Conservation (phyloP, 2,797 vertebrate species). For the Leontocebus nigricollis region DNA sequence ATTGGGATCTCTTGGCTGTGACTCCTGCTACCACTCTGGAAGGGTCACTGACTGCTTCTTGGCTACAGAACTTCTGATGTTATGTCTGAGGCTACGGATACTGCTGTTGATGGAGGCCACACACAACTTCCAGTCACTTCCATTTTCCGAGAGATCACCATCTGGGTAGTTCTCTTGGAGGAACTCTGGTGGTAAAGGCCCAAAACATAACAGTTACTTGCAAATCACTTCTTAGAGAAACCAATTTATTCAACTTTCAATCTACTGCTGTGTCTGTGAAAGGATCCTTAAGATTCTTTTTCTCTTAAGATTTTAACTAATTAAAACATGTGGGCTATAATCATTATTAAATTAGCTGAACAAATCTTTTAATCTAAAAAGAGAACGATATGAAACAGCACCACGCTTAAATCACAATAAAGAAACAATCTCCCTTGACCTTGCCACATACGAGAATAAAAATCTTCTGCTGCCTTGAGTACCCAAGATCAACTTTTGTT, state of each 20-base stretch:
- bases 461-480: constrained; percentile 26
- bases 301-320: constrained; percentile 28
- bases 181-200: constrained; percentile 85
- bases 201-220: constrained; percentile 58
- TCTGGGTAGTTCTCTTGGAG: constrained; percentile 85
- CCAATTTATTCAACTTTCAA: constrained; percentile 13
- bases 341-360: constrained; percentile 44
- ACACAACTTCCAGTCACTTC: constrained; percentile 87
- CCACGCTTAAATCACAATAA: constrained; percentile 22
- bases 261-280: constrained; percentile 14
- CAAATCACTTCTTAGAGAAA: constrained; percentile 53
- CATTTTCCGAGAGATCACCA: constrained; percentile 84
- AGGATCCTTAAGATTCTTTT: constrained; percentile 11
- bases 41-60: constrained; percentile 12
- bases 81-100: constrained; percentile 84
- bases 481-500: constrained; percentile 2
- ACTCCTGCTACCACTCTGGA: not conserved
- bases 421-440: not conserved
- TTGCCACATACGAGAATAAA: constrained; percentile 29
- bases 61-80: constrained; percentile 61
- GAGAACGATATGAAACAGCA: constrained; percentile 30
- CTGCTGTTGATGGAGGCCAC: constrained; percentile 87
- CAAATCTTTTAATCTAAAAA: constrained; percentile 47
- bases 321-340: not conserved
- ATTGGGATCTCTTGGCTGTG: not conserved